These are phyloP conservation scores for Dryas iulia DNA, from an alignment of 1,140 invertebrate species.

Conservation along the genomic window DNA sequence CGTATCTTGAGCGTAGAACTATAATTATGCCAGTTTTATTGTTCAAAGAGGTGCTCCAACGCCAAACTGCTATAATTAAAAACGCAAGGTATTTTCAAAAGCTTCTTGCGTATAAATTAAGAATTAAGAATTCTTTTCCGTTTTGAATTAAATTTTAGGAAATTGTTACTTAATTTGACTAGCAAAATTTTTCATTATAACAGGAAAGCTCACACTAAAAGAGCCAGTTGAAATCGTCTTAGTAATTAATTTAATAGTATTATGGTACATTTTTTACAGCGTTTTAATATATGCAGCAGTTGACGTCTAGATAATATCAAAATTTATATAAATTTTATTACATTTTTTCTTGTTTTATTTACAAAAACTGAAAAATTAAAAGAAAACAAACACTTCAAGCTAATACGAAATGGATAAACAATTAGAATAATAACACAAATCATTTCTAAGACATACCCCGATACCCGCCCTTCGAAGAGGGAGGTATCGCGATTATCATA, in stretches of 20 bases:
- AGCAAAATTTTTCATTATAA: background rate
- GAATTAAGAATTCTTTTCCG: constrained; percentile 33
- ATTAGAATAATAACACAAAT: background rate
- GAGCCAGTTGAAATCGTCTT: no score
- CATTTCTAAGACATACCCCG: constrained; percentile 36
- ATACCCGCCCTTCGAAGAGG: constrained; percentile 21
- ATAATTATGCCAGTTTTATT: constrained; percentile 53
- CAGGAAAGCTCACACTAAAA: no score
- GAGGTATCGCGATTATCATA: constrained; percentile 72
- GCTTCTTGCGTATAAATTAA: constrained; percentile 64
- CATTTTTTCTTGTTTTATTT: no score
- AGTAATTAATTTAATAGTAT: no score
- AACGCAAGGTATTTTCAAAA: constrained; percentile 62
- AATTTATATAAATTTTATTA: no score
- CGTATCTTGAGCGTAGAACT: constrained; percentile 36
- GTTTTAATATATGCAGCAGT: no score
- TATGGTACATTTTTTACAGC: no score
- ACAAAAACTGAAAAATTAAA: no score
- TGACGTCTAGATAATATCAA: no score
- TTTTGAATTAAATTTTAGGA: background rate
- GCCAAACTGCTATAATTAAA: constrained; percentile 66
- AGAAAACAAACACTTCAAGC: background rate
- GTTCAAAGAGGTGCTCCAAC: constrained; percentile 38
- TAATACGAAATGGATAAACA: background rate
- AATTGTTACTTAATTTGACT: background rate